Evolutionary conservation across 2,797 vertebrate species (phyloP).

Genomic region (Parauchenoglanis ngamensis): DNA sequence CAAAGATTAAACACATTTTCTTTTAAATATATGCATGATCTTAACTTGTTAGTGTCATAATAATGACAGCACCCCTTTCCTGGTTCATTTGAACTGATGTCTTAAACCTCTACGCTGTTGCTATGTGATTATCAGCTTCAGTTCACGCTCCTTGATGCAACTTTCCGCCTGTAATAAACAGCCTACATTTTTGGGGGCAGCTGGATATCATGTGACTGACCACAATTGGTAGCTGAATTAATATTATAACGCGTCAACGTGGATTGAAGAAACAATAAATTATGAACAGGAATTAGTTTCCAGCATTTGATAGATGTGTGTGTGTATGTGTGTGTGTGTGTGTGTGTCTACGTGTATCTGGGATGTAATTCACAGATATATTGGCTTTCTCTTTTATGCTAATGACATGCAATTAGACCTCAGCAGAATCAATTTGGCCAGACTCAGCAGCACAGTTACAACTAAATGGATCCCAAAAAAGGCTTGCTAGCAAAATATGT

Average conservation of each 20-base stretch:
- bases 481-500: neutral
- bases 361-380: slow-evolving; percentile 7
- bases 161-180: neutral
- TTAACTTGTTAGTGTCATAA: neutral
- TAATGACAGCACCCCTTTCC: no score
- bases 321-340: neutral
- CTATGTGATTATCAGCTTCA: no score
- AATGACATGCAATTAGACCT: slow-evolving; percentile 13
- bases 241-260: neutral
- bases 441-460: neutral
- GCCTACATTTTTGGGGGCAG: no score
- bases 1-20: neutral
- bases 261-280: neutral
- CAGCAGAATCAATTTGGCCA: slow-evolving; percentile 1
- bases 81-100: no score
- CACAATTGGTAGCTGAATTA: neutral
- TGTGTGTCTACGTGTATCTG: neutral
- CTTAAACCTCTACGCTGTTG: no score
- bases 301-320: neutral
- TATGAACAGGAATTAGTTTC: no score
- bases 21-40: no score
- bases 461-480: neutral
- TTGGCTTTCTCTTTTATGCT: neutral
- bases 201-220: neutral
- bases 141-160: neutral